Evolutionary conservation across 1,140 invertebrate species (phyloP).

Genomic region (Drosophila novamexicana): DNA sequence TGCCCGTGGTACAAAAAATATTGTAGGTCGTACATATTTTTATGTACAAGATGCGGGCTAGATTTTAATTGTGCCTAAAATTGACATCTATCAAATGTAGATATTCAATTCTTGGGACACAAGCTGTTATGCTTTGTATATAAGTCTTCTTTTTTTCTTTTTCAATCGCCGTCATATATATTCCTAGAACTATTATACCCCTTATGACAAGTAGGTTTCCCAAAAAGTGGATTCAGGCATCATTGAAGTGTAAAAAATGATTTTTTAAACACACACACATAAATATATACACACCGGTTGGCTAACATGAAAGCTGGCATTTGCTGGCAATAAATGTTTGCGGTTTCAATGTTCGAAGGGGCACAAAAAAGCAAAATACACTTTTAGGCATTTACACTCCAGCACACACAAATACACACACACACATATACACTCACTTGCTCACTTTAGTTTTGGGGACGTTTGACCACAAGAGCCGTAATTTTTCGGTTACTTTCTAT

Average conservation of each 20-base stretch:
- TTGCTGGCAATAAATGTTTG: constrained; percentile 78
- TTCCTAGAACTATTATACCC: not conserved
- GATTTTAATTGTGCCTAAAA: too few species aligned
- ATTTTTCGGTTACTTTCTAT: constrained; percentile 79
- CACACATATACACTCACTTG: constrained; percentile 3
- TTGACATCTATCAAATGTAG: too few species aligned
- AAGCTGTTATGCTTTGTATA: not conserved
- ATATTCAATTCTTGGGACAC: too few species aligned
- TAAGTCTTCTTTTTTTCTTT: not conserved
- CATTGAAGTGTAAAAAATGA: constrained; percentile 68
- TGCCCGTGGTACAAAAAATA: too few species aligned
- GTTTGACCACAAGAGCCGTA: constrained; percentile 76
- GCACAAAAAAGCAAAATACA: constrained; percentile 53
- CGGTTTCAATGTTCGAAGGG: constrained; percentile 66
- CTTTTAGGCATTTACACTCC: constrained; percentile 76
- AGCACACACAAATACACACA: constrained; percentile 44
- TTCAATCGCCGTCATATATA: not conserved
- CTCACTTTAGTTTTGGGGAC: constrained; percentile 11
- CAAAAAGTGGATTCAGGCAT: constrained; percentile 40
- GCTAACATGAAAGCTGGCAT: constrained; percentile 77
- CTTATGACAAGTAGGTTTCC: constrained; percentile 6
- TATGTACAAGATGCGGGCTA: too few species aligned
- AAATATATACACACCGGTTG: constrained; percentile 11
- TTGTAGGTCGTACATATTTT: too few species aligned
- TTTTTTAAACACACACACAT: constrained; percentile 50